These are phyloP conservation scores for Vanessa tameamea DNA, from an alignment of 1,140 invertebrate species.

Conservation along the genomic window DNA sequence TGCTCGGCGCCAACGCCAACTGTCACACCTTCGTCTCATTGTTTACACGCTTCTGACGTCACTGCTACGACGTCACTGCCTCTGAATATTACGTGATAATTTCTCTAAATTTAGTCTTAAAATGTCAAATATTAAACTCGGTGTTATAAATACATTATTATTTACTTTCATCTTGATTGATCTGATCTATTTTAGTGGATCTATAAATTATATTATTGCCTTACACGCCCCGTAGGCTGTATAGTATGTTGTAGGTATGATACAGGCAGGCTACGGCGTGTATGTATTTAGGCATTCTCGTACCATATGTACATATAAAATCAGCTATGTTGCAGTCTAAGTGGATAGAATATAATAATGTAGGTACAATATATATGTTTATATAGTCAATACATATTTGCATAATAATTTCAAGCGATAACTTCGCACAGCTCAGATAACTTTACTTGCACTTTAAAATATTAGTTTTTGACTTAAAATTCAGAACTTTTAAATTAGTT, in stretches of 20 bases:
- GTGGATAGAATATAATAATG: no score
- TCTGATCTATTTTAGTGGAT: no score
- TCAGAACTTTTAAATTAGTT: slow-evolving; percentile 37
- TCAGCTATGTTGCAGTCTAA: no score
- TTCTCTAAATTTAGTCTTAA: not conserved
- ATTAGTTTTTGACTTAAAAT: slow-evolving; percentile 30
- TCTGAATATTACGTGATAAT: not conserved
- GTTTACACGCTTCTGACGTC: slow-evolving; percentile 10
- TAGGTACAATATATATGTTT: not conserved
- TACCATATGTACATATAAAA: no score
- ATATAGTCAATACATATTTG: slow-evolving; percentile 2
- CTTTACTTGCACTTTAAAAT: slow-evolving; percentile 33
- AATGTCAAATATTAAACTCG: no score
- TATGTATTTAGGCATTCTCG: no score
- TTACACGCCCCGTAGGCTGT: no score
- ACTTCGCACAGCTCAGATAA: slow-evolving; percentile 20
- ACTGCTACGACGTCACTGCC: slow-evolving; percentile 1
- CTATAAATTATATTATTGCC: no score
- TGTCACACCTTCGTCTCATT: slow-evolving; percentile 26
- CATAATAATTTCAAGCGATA: slow-evolving; percentile 22
- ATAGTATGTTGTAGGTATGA: no score
- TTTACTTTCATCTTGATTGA: no score
- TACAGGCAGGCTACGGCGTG: no score
- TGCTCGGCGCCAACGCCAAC: slow-evolving; percentile 17
- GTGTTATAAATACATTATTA: no score